These are phyloP conservation scores for Patiria pectinifera DNA, from an alignment of 53 echinoderm and acorn worm genomes.

Conservation along the genomic window DNA sequence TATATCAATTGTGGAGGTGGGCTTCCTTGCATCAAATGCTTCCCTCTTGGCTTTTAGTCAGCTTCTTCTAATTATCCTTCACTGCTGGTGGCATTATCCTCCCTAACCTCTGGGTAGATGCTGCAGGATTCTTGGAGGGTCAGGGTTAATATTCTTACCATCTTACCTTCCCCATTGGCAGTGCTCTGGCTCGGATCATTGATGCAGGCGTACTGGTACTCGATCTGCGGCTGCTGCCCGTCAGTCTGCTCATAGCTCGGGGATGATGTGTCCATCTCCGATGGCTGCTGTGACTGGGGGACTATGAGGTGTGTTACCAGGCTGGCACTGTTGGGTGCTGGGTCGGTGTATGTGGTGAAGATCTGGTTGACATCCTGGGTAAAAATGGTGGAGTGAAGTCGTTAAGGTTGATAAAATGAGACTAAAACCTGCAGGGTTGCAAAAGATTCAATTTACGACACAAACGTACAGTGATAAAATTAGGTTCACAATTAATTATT, in stretches of 20 bases:
- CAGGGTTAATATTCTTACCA: too few species aligned
- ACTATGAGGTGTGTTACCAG: constrained; percentile 45
- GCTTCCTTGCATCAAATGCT: too few species aligned
- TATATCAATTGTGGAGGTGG: too few species aligned
- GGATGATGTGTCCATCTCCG: neutral
- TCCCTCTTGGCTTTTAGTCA: too few species aligned
- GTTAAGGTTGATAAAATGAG: neutral
- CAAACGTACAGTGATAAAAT: too few species aligned
- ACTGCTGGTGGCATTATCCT: too few species aligned
- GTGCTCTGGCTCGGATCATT: neutral
- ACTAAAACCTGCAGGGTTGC: neutral
- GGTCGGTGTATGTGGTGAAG: constrained; percentile 9
- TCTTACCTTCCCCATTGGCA: constrained; percentile 14
- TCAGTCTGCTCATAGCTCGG: constrained; percentile 3
- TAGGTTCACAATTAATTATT: too few species aligned
- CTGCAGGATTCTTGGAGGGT: too few species aligned
- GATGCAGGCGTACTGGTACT: constrained; percentile 19
- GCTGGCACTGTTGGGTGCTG: constrained; percentile 36
- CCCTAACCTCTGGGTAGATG: too few species aligned
- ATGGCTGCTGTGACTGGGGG: constrained; percentile 37
- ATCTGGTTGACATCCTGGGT: constrained; percentile 54
- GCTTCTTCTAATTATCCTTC: too few species aligned
- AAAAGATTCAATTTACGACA: neutral
- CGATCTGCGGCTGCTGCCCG: constrained; percentile 5
- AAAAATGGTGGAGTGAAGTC: neutral